Conservation (phyloP, 2,113 vertebrate genomes). For the Ophiodon elongatus region DNA sequence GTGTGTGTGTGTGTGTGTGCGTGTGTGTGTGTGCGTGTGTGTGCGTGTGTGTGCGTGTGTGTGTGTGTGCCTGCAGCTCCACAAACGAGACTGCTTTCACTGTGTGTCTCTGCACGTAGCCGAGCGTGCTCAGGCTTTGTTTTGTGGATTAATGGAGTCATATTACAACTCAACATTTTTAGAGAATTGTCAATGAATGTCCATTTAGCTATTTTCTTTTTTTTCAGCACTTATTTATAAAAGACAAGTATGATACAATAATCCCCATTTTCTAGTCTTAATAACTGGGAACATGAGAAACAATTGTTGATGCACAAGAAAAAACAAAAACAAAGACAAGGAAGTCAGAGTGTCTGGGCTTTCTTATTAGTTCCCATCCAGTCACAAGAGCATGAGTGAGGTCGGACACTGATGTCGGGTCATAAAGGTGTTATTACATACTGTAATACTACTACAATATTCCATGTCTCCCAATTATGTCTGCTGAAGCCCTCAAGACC, state of each 20-base stretch:
- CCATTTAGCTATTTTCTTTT: slow-evolving; percentile 9
- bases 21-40: slow-evolving; percentile 1
- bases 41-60: neutral
- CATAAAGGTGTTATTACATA: neutral
- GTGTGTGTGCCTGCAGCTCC: neutral
- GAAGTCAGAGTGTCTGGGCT: neutral
- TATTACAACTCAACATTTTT: slow-evolving; percentile 11
- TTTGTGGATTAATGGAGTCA: slow-evolving; percentile 26
- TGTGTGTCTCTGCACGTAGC: slow-evolving; percentile 14
- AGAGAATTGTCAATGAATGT: slow-evolving; percentile 21
- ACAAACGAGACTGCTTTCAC: slow-evolving; percentile 31
- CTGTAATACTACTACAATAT: neutral
- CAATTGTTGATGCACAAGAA: neutral
- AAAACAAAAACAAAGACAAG: neutral
- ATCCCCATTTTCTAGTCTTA: neutral
- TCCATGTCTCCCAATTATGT: neutral
- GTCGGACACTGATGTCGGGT: neutral
- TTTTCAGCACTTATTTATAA: neutral
- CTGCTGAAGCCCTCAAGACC: neutral
- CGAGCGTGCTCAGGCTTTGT: slow-evolving; percentile 14
- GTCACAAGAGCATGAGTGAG: neutral
- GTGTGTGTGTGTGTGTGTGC: slow-evolving; percentile 1
- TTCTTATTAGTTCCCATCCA: neutral
- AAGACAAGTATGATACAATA: neutral
- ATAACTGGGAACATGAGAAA: neutral